Percentiles rank a stretch among this genome's conserved stretches.
Conservation (phyloP, 2,888 invertebrate species). For the Coenonympha arcania region DNA sequence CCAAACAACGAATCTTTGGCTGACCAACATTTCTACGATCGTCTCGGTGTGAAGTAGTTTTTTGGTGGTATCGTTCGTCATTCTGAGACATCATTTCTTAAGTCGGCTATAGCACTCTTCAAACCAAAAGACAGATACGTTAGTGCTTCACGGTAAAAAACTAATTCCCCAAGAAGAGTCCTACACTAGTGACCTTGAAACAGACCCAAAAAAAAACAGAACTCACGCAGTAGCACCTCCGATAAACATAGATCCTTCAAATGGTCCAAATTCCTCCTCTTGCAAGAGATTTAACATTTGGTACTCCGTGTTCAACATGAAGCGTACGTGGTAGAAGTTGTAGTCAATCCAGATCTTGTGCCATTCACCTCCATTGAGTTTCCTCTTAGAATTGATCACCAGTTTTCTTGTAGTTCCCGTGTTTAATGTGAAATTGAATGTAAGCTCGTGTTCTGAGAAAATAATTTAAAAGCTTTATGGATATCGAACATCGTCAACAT, state of each 20-base stretch:
- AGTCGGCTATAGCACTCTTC: no score
- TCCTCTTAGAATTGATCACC: constrained; percentile 85
- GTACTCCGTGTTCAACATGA: constrained; percentile 92
- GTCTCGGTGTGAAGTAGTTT: no score
- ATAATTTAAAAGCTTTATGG: not conserved
- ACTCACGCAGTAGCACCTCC: constrained; percentile 93
- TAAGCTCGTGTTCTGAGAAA: constrained; percentile 82
- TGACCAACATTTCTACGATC: no score
- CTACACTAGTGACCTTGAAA: no score
- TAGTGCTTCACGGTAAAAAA: no score
- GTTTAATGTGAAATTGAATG: constrained; percentile 91
- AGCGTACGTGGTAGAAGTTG: constrained; percentile 92
- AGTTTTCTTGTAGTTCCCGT: constrained; percentile 86
- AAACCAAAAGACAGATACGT: no score
- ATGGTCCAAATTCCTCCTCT: constrained; percentile 92
- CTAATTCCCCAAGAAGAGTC: no score
- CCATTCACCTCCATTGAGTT: constrained; percentile 94
- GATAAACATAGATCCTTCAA: constrained; percentile 94
- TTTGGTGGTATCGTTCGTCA: no score
- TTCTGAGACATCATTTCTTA: no score
- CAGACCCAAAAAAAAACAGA: not conserved
- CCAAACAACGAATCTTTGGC: no score
- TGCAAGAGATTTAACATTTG: constrained; percentile 88
- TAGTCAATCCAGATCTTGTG: constrained; percentile 97
- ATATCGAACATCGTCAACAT: no score